Evolutionary conservation across 2,888 invertebrate species (phyloP).

Genomic region (Zygaena filipendulae): DNA sequence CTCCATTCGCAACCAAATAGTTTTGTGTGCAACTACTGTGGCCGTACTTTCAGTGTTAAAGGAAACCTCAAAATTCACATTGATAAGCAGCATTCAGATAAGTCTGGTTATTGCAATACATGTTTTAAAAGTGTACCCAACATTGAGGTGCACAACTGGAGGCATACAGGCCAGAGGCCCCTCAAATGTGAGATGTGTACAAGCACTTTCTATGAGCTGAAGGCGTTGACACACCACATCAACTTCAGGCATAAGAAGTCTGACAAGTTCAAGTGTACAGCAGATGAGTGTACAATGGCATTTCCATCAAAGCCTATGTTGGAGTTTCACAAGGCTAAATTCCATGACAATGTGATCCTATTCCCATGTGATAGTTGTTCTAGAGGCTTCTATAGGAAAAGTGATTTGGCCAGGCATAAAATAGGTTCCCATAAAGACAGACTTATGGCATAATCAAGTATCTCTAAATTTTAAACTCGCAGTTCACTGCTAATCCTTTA

Average conservation of each 20-base stretch:
- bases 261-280: constrained; percentile 38
- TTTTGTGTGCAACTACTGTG: constrained; percentile 47
- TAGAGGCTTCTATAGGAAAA: constrained; percentile 49
- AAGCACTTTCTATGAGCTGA: constrained; percentile 38
- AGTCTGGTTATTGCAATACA: constrained; percentile 58
- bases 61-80: constrained; percentile 64
- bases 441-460: constrained; percentile 21
- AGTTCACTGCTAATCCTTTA: too few relatives aligned
- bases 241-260: constrained; percentile 43
- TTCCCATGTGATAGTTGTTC: constrained; percentile 45
- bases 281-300: constrained; percentile 32
- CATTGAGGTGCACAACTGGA: constrained; percentile 63
- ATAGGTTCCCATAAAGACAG: constrained; percentile 45
- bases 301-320: constrained; percentile 49
- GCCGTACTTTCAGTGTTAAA: constrained; percentile 46
- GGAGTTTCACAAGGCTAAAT: constrained; percentile 41
- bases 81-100: constrained; percentile 59
- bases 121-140: constrained; percentile 64
- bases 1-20: constrained; percentile 34
- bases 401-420: constrained; percentile 49
- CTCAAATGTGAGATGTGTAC: constrained; percentile 46
- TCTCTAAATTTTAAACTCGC: too few relatives aligned
- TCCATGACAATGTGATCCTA: constrained; percentile 37
- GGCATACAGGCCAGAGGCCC: constrained; percentile 60
- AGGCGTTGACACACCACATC: constrained; percentile 42